Conservation (phyloP, 23 tunicate genomes). For the Botrylloides violaceus region DNA sequence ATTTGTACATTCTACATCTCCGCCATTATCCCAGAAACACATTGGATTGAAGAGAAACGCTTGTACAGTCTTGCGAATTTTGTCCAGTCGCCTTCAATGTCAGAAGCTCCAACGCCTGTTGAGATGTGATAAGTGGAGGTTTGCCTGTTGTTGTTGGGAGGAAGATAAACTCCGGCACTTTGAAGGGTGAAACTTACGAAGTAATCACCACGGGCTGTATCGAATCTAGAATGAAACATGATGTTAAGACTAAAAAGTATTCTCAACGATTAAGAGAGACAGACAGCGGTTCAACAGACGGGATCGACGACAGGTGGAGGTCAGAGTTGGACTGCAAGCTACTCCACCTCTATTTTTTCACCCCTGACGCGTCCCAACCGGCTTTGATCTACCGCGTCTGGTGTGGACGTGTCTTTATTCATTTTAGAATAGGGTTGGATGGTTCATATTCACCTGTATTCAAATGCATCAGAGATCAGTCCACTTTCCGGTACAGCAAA, state of each 20-base stretch:
- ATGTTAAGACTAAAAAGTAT: too few relatives aligned
- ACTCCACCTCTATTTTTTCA: too few relatives aligned
- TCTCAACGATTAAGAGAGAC: too few relatives aligned
- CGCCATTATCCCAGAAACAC: neutral
- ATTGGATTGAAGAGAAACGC: neutral
- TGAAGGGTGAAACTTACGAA: neutral
- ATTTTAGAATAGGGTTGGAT: too few relatives aligned
- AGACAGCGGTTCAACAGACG: too few relatives aligned
- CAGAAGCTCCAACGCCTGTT: neutral
- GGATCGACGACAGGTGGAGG: too few relatives aligned
- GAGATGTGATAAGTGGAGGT: neutral
- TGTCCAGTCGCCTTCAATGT: neutral
- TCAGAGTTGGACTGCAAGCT: too few relatives aligned
- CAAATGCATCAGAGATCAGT: conserved; percentile 20
- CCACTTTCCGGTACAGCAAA: conserved; percentile 29
- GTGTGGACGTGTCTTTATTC: too few relatives aligned
- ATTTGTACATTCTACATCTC: neutral
- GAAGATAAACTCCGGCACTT: neutral
- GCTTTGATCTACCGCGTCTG: too few relatives aligned
- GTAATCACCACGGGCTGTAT: neutral
- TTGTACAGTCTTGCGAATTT: neutral
- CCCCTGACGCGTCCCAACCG: too few relatives aligned
- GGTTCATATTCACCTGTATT: too few relatives aligned
- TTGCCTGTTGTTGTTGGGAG: neutral
- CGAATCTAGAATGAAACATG: neutral